Percentiles rank a stretch among this genome's conserved stretches.
Evolutionary conservation across 2,113 vertebrate species (phyloP).

Genomic region (Sinocyclocheilus anshuiensis): DNA sequence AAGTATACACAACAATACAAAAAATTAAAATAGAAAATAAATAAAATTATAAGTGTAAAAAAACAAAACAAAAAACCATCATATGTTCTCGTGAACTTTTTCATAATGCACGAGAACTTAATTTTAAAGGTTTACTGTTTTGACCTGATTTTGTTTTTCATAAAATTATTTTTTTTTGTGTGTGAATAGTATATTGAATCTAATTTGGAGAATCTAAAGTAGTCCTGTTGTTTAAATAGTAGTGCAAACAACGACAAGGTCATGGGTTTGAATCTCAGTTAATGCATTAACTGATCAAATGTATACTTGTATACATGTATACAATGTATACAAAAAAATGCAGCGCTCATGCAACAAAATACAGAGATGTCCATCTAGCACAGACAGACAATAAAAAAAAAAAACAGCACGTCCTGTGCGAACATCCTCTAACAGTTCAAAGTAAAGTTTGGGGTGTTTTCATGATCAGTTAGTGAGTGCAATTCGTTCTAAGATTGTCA

Average conservation of each 20-base stretch:
- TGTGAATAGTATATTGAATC: no score
- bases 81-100: background rate
- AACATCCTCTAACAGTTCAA: background rate
- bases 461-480: conserved; percentile 9
- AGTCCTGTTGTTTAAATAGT: background rate
- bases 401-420: background rate
- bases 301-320: background rate
- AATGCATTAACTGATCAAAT: background rate
- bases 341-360: background rate
- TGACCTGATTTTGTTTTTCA: background rate
- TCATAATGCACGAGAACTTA: background rate
- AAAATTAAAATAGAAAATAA: background rate
- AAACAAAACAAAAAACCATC: no score
- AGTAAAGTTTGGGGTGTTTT: background rate
- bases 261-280: background rate
- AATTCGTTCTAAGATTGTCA: conserved; percentile 28
- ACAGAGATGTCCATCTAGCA: background rate
- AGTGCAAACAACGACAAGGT: background rate
- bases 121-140: background rate
- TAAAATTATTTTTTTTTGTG: background rate
- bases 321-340: background rate
- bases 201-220: background rate
- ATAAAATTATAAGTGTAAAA: no score
- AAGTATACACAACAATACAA: background rate
- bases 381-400: background rate